These are phyloP conservation scores for Druon quercuslanigerum DNA, from an alignment of 1,140 invertebrate species.

Conservation along the genomic window DNA sequence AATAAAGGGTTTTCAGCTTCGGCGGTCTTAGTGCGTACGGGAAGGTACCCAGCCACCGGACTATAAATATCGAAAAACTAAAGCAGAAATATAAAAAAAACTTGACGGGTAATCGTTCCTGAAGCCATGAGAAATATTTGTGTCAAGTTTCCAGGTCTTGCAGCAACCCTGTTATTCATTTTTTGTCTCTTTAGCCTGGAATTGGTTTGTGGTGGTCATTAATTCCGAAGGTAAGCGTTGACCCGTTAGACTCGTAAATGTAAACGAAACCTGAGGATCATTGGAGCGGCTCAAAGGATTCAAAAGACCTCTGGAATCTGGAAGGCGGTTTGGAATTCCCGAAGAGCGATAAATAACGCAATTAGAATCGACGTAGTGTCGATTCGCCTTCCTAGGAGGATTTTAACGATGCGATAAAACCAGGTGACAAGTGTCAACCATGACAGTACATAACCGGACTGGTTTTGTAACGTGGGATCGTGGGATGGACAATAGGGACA, in stretches of 20 bases:
- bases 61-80: too few relatives aligned
- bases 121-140: too few relatives aligned
- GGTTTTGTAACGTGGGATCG: constrained; percentile 45
- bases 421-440: constrained; percentile 70
- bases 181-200: too few relatives aligned
- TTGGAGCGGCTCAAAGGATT: constrained; percentile 12
- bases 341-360: constrained; percentile 65
- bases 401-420: constrained; percentile 73
- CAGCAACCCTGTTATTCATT: too few relatives aligned
- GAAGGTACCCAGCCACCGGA: too few relatives aligned
- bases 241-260: constrained; percentile 22
- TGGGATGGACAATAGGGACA: constrained; percentile 49
- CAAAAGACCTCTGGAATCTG: constrained; percentile 8
- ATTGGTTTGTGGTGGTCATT: background rate
- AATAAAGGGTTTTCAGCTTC: too few relatives aligned
- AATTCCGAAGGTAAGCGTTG: background rate
- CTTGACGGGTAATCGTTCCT: too few relatives aligned
- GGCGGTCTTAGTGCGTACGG: too few relatives aligned
- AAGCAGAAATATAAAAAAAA: too few relatives aligned
- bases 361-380: constrained; percentile 65
- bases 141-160: too few relatives aligned
- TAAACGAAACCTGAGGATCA: constrained; percentile 3
- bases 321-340: constrained; percentile 57
- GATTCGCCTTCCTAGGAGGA: constrained; percentile 55
- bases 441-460: constrained; percentile 49